A percentile compares a stretch with the other conserved stretches of the same genome.
phyloP scores from a whole-genome alignment of 2,113 vertebrate genomes.

The Catharus fuscescens region DNA sequence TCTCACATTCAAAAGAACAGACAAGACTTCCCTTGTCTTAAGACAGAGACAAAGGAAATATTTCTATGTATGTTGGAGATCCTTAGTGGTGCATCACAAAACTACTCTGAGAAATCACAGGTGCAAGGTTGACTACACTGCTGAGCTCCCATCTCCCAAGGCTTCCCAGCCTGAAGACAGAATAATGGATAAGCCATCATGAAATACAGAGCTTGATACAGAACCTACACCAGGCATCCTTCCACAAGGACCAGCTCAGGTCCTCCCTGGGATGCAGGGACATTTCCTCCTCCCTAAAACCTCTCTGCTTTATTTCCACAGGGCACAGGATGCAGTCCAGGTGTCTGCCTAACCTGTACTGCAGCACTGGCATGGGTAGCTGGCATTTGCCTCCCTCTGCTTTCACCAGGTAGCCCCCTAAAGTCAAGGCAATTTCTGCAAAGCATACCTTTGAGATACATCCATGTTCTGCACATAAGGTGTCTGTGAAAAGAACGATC shows the following conservation, averaged over 20 bases:
- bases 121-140: accelerated
- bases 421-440: neutral
- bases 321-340: neutral
- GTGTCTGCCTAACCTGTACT: too few species aligned
- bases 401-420: neutral
- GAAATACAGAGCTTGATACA: neutral
- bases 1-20: neutral
- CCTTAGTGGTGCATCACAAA: neutral
- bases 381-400: neutral
- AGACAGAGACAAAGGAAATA: neutral
- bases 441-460: neutral
- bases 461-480: neutral
- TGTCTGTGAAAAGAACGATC: neutral
- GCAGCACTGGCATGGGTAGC: neutral
- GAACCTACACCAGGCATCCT: neutral
- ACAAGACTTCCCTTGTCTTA: neutral
- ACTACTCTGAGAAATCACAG: neutral
- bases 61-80: neutral
- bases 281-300: neutral
- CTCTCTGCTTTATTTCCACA: neutral
- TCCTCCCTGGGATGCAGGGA: neutral
- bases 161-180: neutral
- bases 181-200: neutral
- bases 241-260: neutral
- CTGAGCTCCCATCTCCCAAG: neutral